phyloP scores from a whole-genome alignment of 2,888 invertebrate genomes.

The Craniophora ligustri region DNA sequence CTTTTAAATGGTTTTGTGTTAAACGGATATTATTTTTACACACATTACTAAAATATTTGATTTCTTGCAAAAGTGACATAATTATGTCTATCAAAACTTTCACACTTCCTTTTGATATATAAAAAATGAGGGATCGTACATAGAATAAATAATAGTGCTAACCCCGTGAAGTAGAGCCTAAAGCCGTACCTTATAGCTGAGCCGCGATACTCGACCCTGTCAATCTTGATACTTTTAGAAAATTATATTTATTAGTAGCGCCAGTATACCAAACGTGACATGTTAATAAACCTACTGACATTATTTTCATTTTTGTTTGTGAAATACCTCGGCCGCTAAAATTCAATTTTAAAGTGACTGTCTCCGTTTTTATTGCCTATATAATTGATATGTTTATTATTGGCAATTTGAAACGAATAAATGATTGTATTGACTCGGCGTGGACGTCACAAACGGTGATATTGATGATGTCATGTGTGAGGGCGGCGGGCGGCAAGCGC shows the following conservation, averaged over 20 bases:
- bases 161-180: slow-evolving; percentile 32
- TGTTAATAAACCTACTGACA: slow-evolving; percentile 44
- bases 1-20: neutral
- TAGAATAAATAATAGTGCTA: slow-evolving; percentile 8
- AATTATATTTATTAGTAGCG: slow-evolving; percentile 25
- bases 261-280: slow-evolving; percentile 24
- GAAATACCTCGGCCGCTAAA: slow-evolving; percentile 46
- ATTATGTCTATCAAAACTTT: neutral
- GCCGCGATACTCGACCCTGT: slow-evolving; percentile 7
- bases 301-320: slow-evolving; percentile 49
- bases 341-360: slow-evolving; percentile 52
- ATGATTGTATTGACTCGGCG: slow-evolving; percentile 51
- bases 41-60: neutral
- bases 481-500: slow-evolving; percentile 45
- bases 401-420: slow-evolving; percentile 49
- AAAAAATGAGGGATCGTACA: slow-evolving; percentile 6
- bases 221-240: slow-evolving; percentile 30
- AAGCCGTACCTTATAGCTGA: slow-evolving; percentile 25
- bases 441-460: slow-evolving; percentile 62
- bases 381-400: slow-evolving; percentile 59
- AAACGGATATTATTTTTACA: neutral
- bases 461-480: slow-evolving; percentile 66
- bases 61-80: neutral
- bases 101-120: slow-evolving; percentile 2
- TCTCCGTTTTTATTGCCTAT: slow-evolving; percentile 54